Evolutionary conservation across 1,140 invertebrate species (phyloP), one percentile per base, ranked within the genome.

Genomic region (Microplitis mediator): DNA sequence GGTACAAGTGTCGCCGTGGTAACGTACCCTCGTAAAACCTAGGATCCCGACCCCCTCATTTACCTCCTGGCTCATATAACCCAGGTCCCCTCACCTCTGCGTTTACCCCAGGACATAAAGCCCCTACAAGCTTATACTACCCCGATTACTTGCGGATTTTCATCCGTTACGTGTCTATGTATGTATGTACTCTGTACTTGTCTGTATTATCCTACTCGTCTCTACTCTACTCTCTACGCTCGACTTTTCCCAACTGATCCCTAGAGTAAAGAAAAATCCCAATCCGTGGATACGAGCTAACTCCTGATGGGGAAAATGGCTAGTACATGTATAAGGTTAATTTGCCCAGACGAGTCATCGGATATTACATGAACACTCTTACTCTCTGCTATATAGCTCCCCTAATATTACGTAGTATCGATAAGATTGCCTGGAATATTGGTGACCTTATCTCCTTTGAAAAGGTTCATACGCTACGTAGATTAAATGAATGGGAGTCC

Each of bases 11-110:
- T 76, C 69, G 70, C 75, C 75, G 62, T 74, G 75, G 72, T 72
- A 74, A 76, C 75, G 76, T 79, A 66, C 71, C 73, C 78, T 79
- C 75, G 72, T 77, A 77, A 77, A 80, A 76, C 72, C 72, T 58
- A 75, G 45, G 62, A 35, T 8, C 34, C 34, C 6, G 16, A 9
- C 39, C 45, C 39, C 65, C 56, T 58, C 16, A 31, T 58, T 23
- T 58, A 9, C 14, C 23, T 9, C 14, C 39, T 45, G 39, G 39
- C 39, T 45, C 39, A 45, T 45, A 45, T 45, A 45, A 45, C 39
- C 32, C 23, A 64, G 0, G 36, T 23, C 34, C 32, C 23, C 62
- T 60, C 58, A 60, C 50, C 34, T 69, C 58, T 35, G 34, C 58
- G 50, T 58, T 45, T 39, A 60, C 69, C 58, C 14, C 67, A 16